Evolutionary conservation across 2,797 vertebrate species (phyloP).

Genomic region (Ctenosaura bakeri): DNA sequence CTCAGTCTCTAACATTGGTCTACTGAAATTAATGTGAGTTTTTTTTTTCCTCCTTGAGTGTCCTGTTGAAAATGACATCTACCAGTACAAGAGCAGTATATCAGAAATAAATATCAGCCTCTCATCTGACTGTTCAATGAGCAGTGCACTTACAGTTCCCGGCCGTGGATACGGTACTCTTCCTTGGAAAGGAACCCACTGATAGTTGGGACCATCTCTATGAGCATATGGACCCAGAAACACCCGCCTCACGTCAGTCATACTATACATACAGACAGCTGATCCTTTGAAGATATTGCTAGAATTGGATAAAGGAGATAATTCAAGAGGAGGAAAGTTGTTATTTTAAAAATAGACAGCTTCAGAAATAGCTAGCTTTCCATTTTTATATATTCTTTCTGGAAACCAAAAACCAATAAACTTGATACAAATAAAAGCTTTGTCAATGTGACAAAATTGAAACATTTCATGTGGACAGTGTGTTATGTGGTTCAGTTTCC

Average conservation of each 20-base stretch:
- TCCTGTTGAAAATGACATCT: not conserved
- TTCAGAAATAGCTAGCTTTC: conserved; percentile 37
- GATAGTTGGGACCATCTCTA: conserved; percentile 96
- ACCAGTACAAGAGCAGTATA: not conserved
- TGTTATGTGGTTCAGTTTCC: not conserved
- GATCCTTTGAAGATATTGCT: conserved; percentile 99
- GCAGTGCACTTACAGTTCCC: conserved; percentile 90
- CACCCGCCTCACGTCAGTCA: conserved; percentile 95
- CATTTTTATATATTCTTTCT: conserved; percentile 54
- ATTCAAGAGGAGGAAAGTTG: conserved; percentile 40
- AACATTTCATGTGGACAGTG: conserved; percentile 28
- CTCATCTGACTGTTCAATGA: not conserved
- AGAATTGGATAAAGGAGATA: conserved; percentile 41
- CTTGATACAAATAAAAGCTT: conserved; percentile 45
- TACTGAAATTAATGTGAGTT: not conserved
- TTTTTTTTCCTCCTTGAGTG: too few relatives aligned
- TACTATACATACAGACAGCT: conserved; percentile 97
- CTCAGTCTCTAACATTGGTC: not conserved
- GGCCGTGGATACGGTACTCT: conserved; percentile 96
- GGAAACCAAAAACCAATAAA: conserved; percentile 23
- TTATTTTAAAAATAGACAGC: conserved; percentile 72
- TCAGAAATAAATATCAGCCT: not conserved
- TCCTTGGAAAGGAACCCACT: conserved; percentile 97
- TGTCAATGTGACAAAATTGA: conserved; percentile 57
- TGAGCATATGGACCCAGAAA: conserved; percentile 97